Percentiles rank a stretch among this genome's conserved stretches.
Evolutionary conservation across 2,113 vertebrate genomes (phyloP).

Genomic region (Nycticorax nycticorax): DNA sequence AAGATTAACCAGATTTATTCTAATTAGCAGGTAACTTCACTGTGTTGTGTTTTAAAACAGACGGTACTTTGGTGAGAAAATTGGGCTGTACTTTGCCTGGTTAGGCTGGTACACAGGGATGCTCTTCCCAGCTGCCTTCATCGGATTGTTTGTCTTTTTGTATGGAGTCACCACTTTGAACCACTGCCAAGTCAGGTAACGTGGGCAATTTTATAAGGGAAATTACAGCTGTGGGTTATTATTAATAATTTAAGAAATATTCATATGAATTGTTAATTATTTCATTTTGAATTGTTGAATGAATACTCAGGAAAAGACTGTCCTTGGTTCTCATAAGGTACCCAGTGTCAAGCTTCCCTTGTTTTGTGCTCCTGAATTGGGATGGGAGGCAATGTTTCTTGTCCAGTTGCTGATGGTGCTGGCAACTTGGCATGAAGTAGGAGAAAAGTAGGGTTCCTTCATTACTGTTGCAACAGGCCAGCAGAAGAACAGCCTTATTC

Average conservation of each 20-base stretch:
- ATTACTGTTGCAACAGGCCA: neutral
- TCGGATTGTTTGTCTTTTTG: slow-evolving; percentile 91
- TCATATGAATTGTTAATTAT: neutral
- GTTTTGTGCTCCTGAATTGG: neutral
- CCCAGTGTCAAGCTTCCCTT: neutral
- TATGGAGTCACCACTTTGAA: slow-evolving; percentile 91
- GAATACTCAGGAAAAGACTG: neutral
- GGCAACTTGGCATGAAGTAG: neutral
- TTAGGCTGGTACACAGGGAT: slow-evolving; percentile 97
- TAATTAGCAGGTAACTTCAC: neutral
- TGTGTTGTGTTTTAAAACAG: slow-evolving; percentile 75
- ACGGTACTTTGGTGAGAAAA: slow-evolving; percentile 96
- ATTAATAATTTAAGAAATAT: neutral
- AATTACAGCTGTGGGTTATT: neutral
- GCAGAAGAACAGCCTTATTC: neutral
- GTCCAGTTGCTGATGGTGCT: neutral
- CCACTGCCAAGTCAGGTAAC: slow-evolving; percentile 93
- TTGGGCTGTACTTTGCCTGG: slow-evolving; percentile 96
- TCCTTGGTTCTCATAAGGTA: neutral
- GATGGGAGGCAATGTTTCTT: neutral
- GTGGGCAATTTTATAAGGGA: neutral
- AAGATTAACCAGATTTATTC: neutral
- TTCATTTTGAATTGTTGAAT: neutral
- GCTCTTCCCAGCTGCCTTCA: slow-evolving; percentile 94
- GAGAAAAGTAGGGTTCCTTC: neutral